These are phyloP conservation scores for Xenopus borealis DNA, from an alignment of 2,113 vertebrate genomes.

Conservation along the genomic window DNA sequence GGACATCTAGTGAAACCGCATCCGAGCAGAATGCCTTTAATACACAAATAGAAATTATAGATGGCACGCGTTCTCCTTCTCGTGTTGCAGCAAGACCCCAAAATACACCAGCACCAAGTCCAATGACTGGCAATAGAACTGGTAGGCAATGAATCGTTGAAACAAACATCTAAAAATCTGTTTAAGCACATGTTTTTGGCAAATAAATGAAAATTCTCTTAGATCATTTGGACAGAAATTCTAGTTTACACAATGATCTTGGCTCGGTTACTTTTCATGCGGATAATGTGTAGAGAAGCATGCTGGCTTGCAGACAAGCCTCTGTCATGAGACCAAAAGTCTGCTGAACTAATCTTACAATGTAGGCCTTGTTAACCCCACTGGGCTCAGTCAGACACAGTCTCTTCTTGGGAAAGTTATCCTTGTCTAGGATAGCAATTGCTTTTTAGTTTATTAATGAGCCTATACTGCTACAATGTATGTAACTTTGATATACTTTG, in stretches of 20 bases:
- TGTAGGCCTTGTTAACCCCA: not conserved
- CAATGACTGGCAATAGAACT: slow-evolving; percentile 64
- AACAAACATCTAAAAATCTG: not conserved
- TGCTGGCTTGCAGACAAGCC: too few relatives aligned
- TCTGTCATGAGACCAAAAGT: slow-evolving; percentile 14
- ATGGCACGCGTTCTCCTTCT: slow-evolving; percentile 67
- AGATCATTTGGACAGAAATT: not conserved
- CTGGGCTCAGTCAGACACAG: too few relatives aligned
- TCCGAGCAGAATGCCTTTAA: slow-evolving; percentile 64
- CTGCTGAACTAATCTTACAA: not conserved
- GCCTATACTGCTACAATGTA: too few relatives aligned
- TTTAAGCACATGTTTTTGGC: too few relatives aligned
- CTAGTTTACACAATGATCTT: too few relatives aligned
- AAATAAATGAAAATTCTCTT: not conserved
- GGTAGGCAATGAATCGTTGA: slow-evolving; percentile 67
- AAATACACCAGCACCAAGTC: slow-evolving; percentile 68
- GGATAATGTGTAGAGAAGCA: too few relatives aligned
- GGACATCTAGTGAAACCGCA: slow-evolving; percentile 70
- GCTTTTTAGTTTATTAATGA: too few relatives aligned
- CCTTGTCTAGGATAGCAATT: too few relatives aligned
- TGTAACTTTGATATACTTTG: too few relatives aligned
- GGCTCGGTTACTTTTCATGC: too few relatives aligned
- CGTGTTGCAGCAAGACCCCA: slow-evolving; percentile 67
- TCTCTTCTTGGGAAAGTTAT: too few relatives aligned
- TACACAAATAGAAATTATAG: slow-evolving; percentile 75